Percentiles rank a stretch among this genome's conserved stretches.
These are phyloP conservation scores for Cremastinae sp. DNA, from an alignment of 2,888 invertebrate species.

Conservation along the genomic window DNA sequence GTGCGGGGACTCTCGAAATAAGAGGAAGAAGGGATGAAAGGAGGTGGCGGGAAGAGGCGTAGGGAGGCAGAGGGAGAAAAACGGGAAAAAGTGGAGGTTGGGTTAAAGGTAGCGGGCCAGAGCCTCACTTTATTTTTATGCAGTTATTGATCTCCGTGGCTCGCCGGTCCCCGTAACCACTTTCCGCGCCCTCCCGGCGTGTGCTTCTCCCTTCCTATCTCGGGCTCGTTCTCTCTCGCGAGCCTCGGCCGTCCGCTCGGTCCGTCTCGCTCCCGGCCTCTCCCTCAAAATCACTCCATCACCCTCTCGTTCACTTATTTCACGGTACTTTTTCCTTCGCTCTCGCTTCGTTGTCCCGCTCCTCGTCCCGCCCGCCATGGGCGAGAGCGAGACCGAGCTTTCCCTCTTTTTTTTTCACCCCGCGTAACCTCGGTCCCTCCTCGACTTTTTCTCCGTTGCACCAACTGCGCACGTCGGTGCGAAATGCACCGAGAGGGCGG, in stretches of 20 bases:
- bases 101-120: constrained; percentile 80
- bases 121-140: constrained; percentile 81
- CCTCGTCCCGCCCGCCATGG: constrained; percentile 14
- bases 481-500: constrained; percentile 58
- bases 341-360: constrained; percentile 44
- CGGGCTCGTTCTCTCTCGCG: constrained; percentile 45
- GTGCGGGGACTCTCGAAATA: constrained; percentile 14
- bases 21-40: constrained; percentile 53
- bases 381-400: constrained; percentile 14
- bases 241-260: constrained; percentile 33
- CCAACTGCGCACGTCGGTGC: constrained; percentile 60
- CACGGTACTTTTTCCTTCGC: constrained; percentile 44
- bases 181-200: constrained; percentile 69
- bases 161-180: constrained; percentile 65
- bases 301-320: constrained; percentile 59
- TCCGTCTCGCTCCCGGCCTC: constrained; percentile 25
- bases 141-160: constrained; percentile 80
- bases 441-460: constrained; percentile 52
- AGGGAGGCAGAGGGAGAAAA: constrained; percentile 62
- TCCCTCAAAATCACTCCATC: constrained; percentile 49
- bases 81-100: constrained; percentile 66
- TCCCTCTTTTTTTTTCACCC: constrained; percentile 22
- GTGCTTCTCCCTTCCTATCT: constrained; percentile 48
- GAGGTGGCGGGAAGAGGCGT: constrained; percentile 69
- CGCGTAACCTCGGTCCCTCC: constrained; percentile 11